Evolutionary conservation across 2,113 vertebrate genomes (phyloP).

Genomic region (Petaurus breviceps): DNA sequence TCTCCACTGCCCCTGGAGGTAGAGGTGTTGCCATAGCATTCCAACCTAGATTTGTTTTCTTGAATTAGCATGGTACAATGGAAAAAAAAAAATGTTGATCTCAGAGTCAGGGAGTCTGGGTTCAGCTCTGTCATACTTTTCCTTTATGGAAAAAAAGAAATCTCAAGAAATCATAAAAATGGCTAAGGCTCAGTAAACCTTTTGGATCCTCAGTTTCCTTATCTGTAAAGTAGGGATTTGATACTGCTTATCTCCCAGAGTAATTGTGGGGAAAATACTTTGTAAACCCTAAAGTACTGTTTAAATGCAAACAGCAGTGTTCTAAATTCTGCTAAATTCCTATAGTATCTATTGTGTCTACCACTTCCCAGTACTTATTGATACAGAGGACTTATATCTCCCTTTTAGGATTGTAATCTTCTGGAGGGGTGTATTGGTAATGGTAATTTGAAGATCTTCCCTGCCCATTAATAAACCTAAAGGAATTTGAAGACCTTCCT

Average conservation of each 20-base stretch:
- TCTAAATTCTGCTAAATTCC: background rate
- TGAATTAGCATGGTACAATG: background rate
- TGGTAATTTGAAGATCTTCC: too few species aligned
- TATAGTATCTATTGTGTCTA: background rate
- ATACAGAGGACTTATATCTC: background rate
- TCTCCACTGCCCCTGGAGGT: background rate
- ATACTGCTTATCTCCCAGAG: background rate
- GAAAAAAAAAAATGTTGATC: background rate
- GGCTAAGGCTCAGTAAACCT: background rate
- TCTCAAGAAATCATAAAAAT: background rate
- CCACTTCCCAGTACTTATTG: background rate
- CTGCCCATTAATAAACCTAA: too few species aligned
- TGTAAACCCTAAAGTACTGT: background rate
- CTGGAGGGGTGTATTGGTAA: background rate
- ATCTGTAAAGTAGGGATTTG: background rate
- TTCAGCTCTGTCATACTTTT: background rate
- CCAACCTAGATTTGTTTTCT: background rate
- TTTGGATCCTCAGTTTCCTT: background rate
- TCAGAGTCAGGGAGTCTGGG: background rate
- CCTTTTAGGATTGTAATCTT: background rate
- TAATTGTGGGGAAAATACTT: background rate
- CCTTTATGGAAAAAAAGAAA: background rate
- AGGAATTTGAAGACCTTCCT: too few species aligned
- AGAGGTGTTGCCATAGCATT: background rate
- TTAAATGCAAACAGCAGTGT: background rate